Evolutionary conservation across 1,140 invertebrate species (phyloP), one percentile per base, ranked within the genome.

Genomic region (Danaus plexippus): DNA sequence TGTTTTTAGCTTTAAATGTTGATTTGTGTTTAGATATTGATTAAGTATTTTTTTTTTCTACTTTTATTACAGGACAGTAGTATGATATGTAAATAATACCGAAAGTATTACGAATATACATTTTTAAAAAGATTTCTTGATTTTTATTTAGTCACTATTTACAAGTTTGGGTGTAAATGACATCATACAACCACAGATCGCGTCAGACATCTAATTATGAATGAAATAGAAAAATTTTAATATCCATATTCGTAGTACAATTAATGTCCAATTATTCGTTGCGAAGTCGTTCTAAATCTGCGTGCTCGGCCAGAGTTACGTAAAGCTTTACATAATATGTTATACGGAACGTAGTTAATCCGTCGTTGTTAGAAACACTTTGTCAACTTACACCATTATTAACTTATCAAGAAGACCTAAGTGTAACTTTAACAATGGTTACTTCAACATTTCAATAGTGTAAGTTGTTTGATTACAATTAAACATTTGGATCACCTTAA

Each of bases 1-100:
- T 77, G 66, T 70, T 77, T 73, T 80, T 88, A 88, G 87, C 81
- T 88, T 88, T 88, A 88, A 77, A 73, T 84, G 85, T 80, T 88
- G 81, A 78, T 74, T 85, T 75, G 79, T 88, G 75, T 79, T 77
- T 83, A 84, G 73, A 75, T 76, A 57, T 74, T 59, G 54, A 59
- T 59, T 81, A 79, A 77, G 73, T 77, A 74, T 77, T 78, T 69
- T 79, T 76, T 71, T 75, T 64, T 69, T 76, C 22, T 32, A 32
- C 22, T 68, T 70, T 72, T 63, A 59, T 67, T 64, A 74, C 73
- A 75, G 69, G 67, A 76, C 61, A 69, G 71, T 66, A 62, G 61
- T 47, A 71, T 59, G 46, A 66, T 61, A 63, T 79, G 76, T 82
- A 76, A 76, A 78, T 80, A 82, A 71, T 75, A 73, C 73, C 73